Conservation (phyloP, 2,888 invertebrate species). For the Pomacea canaliculata region DNA sequence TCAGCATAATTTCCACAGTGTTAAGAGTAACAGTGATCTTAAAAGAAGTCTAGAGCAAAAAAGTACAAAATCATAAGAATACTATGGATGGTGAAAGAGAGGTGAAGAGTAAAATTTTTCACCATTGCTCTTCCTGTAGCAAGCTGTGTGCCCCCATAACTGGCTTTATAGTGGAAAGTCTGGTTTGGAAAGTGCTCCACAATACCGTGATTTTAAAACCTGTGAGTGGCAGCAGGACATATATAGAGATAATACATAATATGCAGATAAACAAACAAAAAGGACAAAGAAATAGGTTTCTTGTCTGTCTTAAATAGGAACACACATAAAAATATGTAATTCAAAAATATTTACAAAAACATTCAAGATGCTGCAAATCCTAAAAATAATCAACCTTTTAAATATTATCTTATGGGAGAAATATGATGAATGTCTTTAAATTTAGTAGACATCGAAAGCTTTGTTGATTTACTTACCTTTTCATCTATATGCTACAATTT, state of each 20-base stretch:
- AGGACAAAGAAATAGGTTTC: slow-evolving; percentile 36
- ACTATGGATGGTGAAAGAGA: too few relatives aligned
- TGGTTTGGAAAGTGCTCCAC: slow-evolving; percentile 47
- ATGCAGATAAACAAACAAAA: slow-evolving; percentile 24
- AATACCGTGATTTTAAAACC: slow-evolving; percentile 43
- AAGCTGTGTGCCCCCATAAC: slow-evolving; percentile 40
- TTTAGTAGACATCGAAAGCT: too few relatives aligned
- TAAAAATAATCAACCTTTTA: too few relatives aligned
- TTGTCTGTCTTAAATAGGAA: background rate
- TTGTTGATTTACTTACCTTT: too few relatives aligned
- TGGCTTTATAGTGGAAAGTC: slow-evolving; percentile 46
- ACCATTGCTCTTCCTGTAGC: slow-evolving; percentile 52
- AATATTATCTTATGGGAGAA: too few relatives aligned
- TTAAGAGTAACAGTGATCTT: too few relatives aligned
- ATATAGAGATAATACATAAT: slow-evolving; percentile 35
- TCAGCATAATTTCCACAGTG: too few relatives aligned
- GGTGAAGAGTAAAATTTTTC: background rate
- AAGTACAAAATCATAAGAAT: too few relatives aligned
- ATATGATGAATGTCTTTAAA: too few relatives aligned
- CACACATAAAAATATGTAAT: background rate
- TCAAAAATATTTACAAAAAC: background rate
- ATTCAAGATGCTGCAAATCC: background rate
- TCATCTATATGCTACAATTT: too few relatives aligned
- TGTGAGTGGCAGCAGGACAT: slow-evolving; percentile 23
- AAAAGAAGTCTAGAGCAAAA: too few relatives aligned